Evolutionary conservation across 2,888 invertebrate genomes (phyloP), one percentile per base, ranked within the genome.

Genomic region (Synanthedon andrenaeformis): DNA sequence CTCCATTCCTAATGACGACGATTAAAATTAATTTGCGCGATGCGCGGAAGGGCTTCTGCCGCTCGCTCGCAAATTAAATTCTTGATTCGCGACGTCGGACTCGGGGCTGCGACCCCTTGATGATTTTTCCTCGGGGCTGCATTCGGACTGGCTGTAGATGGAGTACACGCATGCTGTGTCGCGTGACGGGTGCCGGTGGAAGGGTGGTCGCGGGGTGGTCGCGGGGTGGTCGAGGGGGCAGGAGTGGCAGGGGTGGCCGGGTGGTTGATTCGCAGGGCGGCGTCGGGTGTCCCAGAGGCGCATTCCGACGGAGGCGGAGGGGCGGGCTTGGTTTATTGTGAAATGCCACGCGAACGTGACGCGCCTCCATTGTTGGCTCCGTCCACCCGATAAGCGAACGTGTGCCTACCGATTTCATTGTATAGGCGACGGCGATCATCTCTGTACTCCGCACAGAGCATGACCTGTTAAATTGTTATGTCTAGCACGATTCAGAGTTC

Each of bases 21-120:
- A 85, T 85, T 84, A 84, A 83, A 83, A 84, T 84, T 82, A 84
- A 85, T 85, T 83, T 76, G 79, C 74, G 70, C 76, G 65, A 66
- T 62, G 63, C 62, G 64, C 62, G 63, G 58, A 52, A 35, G 51
- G 13, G 28, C 52, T 48, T 54, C 54, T 45, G 51, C 58, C 62
- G 54, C 60, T 63, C 69, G 58, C 66, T 69, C 70, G 72, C 78
- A 78, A 82, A 83, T 82, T 80, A 80, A 80, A 84, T 82, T 81
- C 80, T 75, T 76, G 60, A 55, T 57, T 55, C 51, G 58, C 53
- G 11, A 50, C 45, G n/a, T 57, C 54, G 42, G 14, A 19, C 59
- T 54, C 53, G 54, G 56, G 54, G 58, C 55, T 55, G 57, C 41
- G 55, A 56, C 65, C 64, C 66, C 63, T 62, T 17, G 49, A n/a